Evolutionary conservation across 2,797 vertebrate genomes (phyloP).

Genomic region (Rhadinocentrus ornatus): DNA sequence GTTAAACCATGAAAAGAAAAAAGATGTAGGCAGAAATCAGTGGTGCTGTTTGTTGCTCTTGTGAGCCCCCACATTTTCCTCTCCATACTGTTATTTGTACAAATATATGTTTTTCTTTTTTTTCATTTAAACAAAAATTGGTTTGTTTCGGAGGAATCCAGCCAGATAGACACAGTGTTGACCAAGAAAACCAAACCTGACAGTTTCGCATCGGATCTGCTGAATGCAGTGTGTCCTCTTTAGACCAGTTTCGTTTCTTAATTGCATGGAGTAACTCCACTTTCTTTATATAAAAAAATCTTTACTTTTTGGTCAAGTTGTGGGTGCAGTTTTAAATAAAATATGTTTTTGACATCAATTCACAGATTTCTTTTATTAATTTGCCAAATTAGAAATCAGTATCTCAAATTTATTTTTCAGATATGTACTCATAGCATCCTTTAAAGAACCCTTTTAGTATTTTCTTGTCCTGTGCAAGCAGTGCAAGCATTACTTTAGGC

Average conservation of each 20-base stretch:
- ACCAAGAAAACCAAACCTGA: too few species aligned
- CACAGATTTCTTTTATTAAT: not conserved
- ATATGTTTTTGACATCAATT: too few species aligned
- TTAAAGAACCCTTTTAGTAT: not conserved
- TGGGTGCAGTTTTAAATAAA: too few species aligned
- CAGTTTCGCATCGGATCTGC: too few species aligned
- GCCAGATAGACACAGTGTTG: too few species aligned
- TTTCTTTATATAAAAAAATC: not conserved
- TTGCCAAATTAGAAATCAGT: not conserved
- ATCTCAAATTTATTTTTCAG: not conserved
- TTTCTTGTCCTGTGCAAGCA: not conserved
- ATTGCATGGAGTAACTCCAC: not conserved
- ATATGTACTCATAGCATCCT: not conserved
- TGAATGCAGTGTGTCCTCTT: too few species aligned
- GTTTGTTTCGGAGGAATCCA: not conserved
- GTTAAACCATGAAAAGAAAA: not conserved
- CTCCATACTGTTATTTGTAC: too few species aligned
- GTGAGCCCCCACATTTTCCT: too few species aligned
- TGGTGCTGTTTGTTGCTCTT: not conserved
- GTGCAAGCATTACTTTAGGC: too few species aligned
- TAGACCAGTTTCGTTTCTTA: too few species aligned
- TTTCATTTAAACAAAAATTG: not conserved
- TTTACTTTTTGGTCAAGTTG: too few species aligned
- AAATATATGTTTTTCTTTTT: not conserved
- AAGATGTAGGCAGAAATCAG: not conserved